These are phyloP conservation scores for Amorpha juglandis DNA, from an alignment of 2,888 invertebrate species.

Conservation along the genomic window DNA sequence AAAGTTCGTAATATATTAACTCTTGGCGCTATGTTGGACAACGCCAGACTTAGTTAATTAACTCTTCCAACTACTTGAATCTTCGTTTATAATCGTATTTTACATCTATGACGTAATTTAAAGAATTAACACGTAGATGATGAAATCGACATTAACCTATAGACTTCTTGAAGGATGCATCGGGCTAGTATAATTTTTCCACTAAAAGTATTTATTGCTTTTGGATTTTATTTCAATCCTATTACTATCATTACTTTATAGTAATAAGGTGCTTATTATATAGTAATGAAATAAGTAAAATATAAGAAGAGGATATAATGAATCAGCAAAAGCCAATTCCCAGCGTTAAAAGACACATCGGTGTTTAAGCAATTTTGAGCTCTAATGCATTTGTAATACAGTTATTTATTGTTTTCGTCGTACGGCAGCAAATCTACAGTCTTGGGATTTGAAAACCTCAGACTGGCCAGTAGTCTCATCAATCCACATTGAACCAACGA, in stretches of 20 bases:
- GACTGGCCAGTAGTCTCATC: too few species aligned
- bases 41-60: constrained; percentile 15
- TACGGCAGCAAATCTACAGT: too few species aligned
- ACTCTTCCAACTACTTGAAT: background rate
- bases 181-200: background rate
- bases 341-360: too few species aligned
- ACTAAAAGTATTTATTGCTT: background rate
- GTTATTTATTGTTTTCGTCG: background rate
- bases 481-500: too few species aligned
- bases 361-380: background rate
- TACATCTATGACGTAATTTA: constrained; percentile 7
- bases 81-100: too few species aligned
- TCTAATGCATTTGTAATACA: background rate
- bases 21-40: constrained; percentile 18
- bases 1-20: constrained; percentile 19
- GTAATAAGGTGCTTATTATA: too few species aligned
- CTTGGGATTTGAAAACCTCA: too few species aligned
- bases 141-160: too few species aligned
- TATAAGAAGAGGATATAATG: too few species aligned
- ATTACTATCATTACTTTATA: too few species aligned
- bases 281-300: too few species aligned
- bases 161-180: background rate
- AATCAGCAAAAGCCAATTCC: too few species aligned
- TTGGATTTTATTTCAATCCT: background rate
- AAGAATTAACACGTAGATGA: background rate